Evolutionary conservation across 1,140 invertebrate genomes (phyloP).

Genomic region (Orchestia grillus): DNA sequence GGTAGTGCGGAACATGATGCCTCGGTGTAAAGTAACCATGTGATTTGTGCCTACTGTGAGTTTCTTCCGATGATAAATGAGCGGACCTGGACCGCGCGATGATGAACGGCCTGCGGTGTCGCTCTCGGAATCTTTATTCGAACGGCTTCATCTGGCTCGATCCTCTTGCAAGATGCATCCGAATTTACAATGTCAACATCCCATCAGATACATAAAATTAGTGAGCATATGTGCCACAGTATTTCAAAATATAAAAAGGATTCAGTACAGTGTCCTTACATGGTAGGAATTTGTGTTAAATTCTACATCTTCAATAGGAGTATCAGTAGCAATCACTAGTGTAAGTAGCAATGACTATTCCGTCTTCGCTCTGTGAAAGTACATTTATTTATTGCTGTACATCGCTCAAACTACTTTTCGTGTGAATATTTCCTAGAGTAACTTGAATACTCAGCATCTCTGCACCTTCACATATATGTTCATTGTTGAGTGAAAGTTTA

Average conservation of each 20-base stretch:
- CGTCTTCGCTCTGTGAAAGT: no score
- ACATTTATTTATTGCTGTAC: no score
- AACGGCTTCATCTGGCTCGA: neutral
- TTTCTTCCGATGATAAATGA: slow-evolving; percentile 1
- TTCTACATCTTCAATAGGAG: no score
- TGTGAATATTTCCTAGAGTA: neutral
- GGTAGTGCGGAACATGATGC: slow-evolving; percentile 27
- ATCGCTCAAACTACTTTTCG: neutral
- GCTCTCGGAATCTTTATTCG: neutral
- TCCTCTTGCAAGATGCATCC: neutral
- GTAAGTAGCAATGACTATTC: neutral
- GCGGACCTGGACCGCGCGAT: neutral
- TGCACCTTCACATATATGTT: neutral
- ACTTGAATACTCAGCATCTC: neutral
- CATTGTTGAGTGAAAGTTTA: neutral
- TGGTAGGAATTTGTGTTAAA: no score
- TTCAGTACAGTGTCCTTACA: no score
- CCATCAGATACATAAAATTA: neutral
- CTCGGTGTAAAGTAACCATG: slow-evolving; percentile 34
- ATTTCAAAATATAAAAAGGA: neutral
- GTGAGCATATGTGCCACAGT: neutral
- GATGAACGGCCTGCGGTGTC: neutral
- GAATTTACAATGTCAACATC: neutral
- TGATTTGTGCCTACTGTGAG: slow-evolving; percentile 42
- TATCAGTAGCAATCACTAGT: neutral